A percentile compares a stretch with the other conserved stretches of the same genome.
Conservation (phyloP, 1,140 invertebrate genomes). For the Manduca sexta region DNA sequence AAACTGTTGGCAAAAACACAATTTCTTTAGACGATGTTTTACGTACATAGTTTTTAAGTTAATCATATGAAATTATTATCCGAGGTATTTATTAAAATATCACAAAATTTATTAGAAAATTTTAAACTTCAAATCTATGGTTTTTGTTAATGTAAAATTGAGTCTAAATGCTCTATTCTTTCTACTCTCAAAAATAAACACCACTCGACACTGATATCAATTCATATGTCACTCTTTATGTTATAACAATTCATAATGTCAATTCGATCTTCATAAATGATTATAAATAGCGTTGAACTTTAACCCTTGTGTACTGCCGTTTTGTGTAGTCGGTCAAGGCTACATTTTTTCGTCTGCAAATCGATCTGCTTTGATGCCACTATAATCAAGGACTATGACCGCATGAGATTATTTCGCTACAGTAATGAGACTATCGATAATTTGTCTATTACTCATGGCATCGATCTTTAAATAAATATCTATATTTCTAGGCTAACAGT, state of each 20-base stretch:
- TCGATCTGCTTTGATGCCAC: slow-evolving; percentile 20
- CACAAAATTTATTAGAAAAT: no score
- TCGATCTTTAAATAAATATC: no score
- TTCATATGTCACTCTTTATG: slow-evolving; percentile 5
- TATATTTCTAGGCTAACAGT: no score
- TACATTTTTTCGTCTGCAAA: slow-evolving; percentile 11
- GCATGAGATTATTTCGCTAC: neutral
- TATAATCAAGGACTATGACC: slow-evolving; percentile 12
- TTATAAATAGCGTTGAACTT: slow-evolving; percentile 57
- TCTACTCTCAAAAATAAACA: neutral
- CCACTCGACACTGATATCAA: neutral
- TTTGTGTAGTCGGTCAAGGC: slow-evolving; percentile 45
- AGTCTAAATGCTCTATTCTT: neutral
- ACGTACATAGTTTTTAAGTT: no score
- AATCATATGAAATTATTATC: no score
- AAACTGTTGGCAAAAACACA: slow-evolving; percentile 71
- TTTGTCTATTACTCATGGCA: neutral
- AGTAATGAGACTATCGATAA: slow-evolving; percentile 2
- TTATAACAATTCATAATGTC: slow-evolving; percentile 24
- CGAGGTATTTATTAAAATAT: no score
- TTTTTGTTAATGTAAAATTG: no score
- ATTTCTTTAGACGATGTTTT: neutral
- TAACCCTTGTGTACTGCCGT: slow-evolving; percentile 34
- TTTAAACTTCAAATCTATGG: no score
- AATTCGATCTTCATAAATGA: slow-evolving; percentile 38